phyloP scores from a whole-genome alignment of 2,888 invertebrate species.

The Philopedon plagiatum region DNA sequence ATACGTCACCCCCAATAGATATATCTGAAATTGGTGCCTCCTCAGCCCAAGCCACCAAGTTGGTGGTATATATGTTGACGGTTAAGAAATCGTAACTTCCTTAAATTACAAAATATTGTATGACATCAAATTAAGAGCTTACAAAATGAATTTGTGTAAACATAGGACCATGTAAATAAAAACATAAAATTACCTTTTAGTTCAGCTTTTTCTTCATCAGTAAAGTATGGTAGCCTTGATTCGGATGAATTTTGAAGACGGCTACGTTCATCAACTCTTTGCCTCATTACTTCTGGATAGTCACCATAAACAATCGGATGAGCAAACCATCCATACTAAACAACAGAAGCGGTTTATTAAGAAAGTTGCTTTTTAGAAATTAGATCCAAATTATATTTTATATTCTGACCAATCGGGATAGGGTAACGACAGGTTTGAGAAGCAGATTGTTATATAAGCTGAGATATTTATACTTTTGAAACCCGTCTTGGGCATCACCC shows the following conservation, averaged over 20 bases:
- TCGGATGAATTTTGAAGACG: slow-evolving; percentile 72
- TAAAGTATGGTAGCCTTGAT: slow-evolving; percentile 77
- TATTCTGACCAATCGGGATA: too few relatives aligned
- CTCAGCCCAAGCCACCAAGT: slow-evolving; percentile 22
- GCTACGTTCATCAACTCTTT: slow-evolving; percentile 73
- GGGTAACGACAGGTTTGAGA: too few relatives aligned
- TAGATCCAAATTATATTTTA: too few relatives aligned
- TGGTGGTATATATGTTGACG: slow-evolving; percentile 79
- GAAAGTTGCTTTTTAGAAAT: too few relatives aligned
- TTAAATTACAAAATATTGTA: slow-evolving; percentile 1
- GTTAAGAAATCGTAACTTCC: slow-evolving; percentile 80
- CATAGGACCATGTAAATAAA: too few relatives aligned
- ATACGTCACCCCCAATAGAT: slow-evolving; percentile 59
- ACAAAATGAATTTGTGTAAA: too few relatives aligned
- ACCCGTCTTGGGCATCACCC: too few relatives aligned
- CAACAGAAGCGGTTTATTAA: background rate
- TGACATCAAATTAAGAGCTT: too few relatives aligned
- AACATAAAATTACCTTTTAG: slow-evolving; percentile 70
- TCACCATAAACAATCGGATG: slow-evolving; percentile 78
- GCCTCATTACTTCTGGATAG: slow-evolving; percentile 78
- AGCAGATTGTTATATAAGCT: too few relatives aligned
- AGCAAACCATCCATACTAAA: slow-evolving; percentile 57
- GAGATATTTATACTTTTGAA: too few relatives aligned
- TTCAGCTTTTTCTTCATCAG: slow-evolving; percentile 72
- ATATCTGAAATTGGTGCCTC: slow-evolving; percentile 31